Evolutionary conservation across 2,888 invertebrate genomes (phyloP), one percentile per base, ranked within the genome.

Genomic region (Cantharis lateralis): DNA sequence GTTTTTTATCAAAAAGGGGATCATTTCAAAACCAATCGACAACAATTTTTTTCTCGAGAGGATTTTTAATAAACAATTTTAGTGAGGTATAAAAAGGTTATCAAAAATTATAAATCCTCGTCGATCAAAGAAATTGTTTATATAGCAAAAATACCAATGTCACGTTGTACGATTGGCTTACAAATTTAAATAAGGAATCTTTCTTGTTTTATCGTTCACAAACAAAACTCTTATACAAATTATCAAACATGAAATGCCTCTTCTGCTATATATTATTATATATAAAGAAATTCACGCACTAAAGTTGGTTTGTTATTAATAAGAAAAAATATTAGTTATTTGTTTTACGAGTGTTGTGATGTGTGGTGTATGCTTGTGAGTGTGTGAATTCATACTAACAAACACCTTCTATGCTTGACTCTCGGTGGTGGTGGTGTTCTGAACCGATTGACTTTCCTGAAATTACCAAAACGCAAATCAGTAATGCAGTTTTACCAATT

Each of bases 341-440:
- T 77, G 15, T 82, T 79, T 18, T 66, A 66, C n/a, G 24, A 66
- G 64, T 66, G 64, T n/a, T 18, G 20, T 48, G 48, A 48, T 48
- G 48, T 48, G 48, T 48, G 48, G 48, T 48, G 48, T 48, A 48
- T 48, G 48, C 48, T 48, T 48, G 48, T 24, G 24, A 66, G 78
- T 81, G 81, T 78, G 76, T 81, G 81, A 81, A 81, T 79, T 79
- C 80, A 81, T 79, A 80, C 71, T 74, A 77, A 80, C 80, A 79
- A 80, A 75, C 71, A 75, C 68, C 62, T 78, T 48, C 86, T 91
- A 91, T 89, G 91, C 91, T 87, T 90, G 90, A 90, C 91, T 91
- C 87, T 91, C 91, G 79, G 91, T 90, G 83, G 90, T 89, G 84
- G 91, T 89, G 84, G 91, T 91, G 85, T 90, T 91, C 87, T 91